These are phyloP conservation scores for Drosophila fulvimacula DNA, from an alignment of 2,888 invertebrate genomes.

Conservation along the genomic window DNA sequence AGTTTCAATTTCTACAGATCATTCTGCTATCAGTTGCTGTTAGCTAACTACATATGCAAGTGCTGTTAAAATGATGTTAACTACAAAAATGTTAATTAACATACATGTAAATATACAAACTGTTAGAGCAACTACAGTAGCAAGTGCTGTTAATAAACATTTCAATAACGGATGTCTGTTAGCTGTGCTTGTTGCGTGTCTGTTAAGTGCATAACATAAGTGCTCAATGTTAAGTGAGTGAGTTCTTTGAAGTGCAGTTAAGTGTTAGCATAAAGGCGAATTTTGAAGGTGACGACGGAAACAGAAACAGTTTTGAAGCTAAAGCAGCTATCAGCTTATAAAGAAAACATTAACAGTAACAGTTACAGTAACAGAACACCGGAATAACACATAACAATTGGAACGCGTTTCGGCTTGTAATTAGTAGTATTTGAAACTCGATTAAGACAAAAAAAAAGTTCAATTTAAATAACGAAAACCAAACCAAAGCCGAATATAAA, in stretches of 20 bases:
- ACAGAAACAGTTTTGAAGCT: background rate
- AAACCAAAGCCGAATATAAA: conserved; percentile 50
- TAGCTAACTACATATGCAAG: conserved; percentile 25
- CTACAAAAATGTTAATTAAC: conserved; percentile 6
- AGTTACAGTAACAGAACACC: conserved; percentile 21
- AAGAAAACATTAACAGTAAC: conserved; percentile 31
- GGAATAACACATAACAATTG: conserved; percentile 14
- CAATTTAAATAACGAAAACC: conserved; percentile 28
- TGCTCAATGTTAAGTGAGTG: conserved; percentile 12
- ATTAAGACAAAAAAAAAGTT: conserved; percentile 25
- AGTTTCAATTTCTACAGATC: background rate
- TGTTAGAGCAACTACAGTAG: conserved; percentile 16
- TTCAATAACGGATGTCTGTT: background rate
- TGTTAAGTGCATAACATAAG: conserved; percentile 20
- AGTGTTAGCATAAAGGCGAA: conserved; percentile 11
- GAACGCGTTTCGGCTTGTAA: conserved; percentile 3
- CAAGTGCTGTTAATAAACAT: conserved; percentile 1
- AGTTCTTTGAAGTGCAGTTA: conserved; percentile 20
- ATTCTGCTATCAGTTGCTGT: conserved; percentile 28
- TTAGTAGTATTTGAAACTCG: conserved; percentile 21
- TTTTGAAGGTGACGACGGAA: conserved; percentile 2
- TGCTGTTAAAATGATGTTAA: conserved; percentile 6
- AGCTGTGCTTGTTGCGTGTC: background rate
- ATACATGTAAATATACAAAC: background rate
- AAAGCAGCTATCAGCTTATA: conserved; percentile 20